Evolutionary conservation across 1,140 invertebrate genomes (phyloP), one percentile per base, ranked within the genome.

Genomic region (Drosophila miranda): DNA sequence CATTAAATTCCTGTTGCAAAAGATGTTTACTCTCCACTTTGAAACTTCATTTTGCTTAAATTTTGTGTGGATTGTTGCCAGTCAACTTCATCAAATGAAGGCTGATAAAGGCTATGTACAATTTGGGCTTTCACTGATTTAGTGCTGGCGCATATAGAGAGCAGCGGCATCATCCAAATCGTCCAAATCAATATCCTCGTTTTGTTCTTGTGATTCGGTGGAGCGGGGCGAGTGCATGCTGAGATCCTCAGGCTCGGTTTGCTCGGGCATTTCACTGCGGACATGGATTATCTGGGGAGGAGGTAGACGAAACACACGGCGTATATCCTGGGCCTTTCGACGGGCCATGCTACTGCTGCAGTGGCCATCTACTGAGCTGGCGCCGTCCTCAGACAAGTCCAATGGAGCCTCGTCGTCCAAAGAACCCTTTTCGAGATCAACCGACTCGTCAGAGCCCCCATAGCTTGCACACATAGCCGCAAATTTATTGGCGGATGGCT

Each of bases 221-320:
- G 58, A 91, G 78, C 83, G 81, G 6, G 89, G 87, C 41, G 89
- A 89, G 45, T 87, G 89, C 93, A 96, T 94, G 6, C 94, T 95
- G 19, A 97, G 91, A 89, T 98, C 96, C 89, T 98, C 96, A 0
- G 97, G 97, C 89, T 97, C 96, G 0, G 96, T 97, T 91, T 98
- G 96, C 90, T 96, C 96, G 4, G 94, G 78, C 45, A 92, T 81
- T 4, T 92, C 87, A 16, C 90, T 90, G 34, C 91, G 69, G 28
- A 90, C 74, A 46, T 77, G 83, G 49, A 81, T 66, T 14, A 87
- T 81, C 49, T 91, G 89, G 19, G 84, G 74, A 6, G 82, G 79
- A 30, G 90, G 80, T 28, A 89, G 63, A n/a, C 91, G 90, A 54
- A 93, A 91, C 7, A 93, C 91, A 21, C 92, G 74, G 13, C 92